Conservation (phyloP, 2,797 vertebrate species). For the Lates japonicus region DNA sequence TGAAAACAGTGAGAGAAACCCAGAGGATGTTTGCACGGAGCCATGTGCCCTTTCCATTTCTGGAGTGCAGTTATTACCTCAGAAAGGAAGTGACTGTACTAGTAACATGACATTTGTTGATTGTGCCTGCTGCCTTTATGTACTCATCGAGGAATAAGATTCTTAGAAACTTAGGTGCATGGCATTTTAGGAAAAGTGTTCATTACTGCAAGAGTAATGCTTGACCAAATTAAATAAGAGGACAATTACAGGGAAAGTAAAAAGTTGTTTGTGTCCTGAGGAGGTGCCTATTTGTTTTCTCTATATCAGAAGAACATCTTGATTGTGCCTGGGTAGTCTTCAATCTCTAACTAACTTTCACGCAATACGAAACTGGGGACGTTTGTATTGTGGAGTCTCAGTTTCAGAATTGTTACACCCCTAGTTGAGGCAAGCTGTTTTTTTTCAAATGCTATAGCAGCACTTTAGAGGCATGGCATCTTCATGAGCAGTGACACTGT, state of each 20-base stretch:
- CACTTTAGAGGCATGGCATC: background rate
- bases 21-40: conserved; percentile 40
- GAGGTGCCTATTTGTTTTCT: background rate
- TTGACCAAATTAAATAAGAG: background rate
- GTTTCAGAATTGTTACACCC: too few species aligned
- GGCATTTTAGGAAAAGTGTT: background rate
- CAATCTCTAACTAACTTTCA: too few species aligned
- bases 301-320: background rate
- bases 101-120: background rate
- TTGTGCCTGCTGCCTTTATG: background rate
- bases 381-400: too few species aligned
- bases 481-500: background rate
- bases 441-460: background rate
- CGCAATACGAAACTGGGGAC: too few species aligned
- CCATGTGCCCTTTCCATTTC: conserved; percentile 38
- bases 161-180: background rate
- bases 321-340: background rate
- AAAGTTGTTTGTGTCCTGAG: background rate
- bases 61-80: conserved; percentile 14
- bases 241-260: background rate
- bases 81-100: conserved; percentile 18
- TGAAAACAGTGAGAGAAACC: conserved; percentile 43
- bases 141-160: background rate
- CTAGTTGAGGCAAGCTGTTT: background rate
- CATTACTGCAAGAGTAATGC: background rate